phyloP scores from a whole-genome alignment of 2,113 vertebrate species.

The Eolophus roseicapilla region DNA sequence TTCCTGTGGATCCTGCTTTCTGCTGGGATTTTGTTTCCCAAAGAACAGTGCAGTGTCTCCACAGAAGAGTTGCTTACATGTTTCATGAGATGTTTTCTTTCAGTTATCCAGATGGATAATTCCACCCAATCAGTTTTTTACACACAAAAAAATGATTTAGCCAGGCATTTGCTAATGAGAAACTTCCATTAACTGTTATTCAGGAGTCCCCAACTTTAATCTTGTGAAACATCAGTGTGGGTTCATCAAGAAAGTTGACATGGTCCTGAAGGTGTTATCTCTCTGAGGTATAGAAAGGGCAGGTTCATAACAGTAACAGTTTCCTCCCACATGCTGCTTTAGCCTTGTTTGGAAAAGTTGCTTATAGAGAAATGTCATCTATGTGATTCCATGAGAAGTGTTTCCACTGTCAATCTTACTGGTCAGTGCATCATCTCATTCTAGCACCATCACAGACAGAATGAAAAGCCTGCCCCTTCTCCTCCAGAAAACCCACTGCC shows the following conservation, averaged over 20 bases:
- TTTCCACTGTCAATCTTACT: not conserved
- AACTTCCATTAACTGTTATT: not conserved
- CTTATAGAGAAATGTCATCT: not conserved
- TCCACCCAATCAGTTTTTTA: not conserved
- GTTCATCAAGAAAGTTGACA: not conserved
- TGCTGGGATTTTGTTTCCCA: not conserved
- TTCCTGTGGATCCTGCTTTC: not conserved
- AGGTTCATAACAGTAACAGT: not conserved
- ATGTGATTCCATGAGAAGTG: not conserved
- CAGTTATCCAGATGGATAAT: not conserved
- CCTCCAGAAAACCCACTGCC: not conserved
- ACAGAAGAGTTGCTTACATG: not conserved
- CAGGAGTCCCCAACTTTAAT: not conserved
- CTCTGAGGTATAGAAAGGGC: not conserved
- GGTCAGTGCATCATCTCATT: not conserved
- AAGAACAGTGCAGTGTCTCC: not conserved
- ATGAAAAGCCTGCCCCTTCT: not conserved
- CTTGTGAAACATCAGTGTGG: not conserved
- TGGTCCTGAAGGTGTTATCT: not conserved
- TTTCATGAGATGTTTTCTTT: not conserved
- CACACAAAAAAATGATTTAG: not conserved
- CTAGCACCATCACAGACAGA: not conserved
- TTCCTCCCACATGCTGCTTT: not conserved
- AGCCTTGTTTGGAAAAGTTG: not conserved
- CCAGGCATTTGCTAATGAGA: not conserved